These are phyloP conservation scores for Neogale vison DNA, from an alignment of 2,113 vertebrate species.

Conservation along the genomic window DNA sequence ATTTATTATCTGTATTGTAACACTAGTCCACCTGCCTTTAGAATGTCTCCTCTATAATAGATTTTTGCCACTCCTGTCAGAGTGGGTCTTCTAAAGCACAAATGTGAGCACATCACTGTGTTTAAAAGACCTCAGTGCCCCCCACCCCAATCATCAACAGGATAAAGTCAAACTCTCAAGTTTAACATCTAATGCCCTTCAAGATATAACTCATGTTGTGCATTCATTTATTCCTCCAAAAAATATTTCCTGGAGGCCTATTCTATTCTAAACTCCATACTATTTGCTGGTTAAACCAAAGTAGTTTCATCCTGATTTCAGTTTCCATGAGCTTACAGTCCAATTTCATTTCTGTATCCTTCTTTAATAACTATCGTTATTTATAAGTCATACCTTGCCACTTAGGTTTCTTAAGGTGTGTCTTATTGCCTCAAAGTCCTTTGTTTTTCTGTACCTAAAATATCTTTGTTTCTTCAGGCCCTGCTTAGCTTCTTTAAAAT, in stretches of 20 bases:
- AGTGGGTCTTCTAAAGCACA: neutral
- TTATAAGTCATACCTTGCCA: neutral
- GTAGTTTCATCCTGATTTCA: neutral
- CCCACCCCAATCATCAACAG: neutral
- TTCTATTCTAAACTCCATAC: neutral
- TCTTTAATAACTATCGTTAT: neutral
- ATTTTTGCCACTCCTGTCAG: neutral
- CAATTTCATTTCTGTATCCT: neutral
- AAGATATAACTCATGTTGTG: neutral
- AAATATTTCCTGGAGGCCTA: neutral
- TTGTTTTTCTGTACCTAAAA: constrained; percentile 16
- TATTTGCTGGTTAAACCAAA: neutral
- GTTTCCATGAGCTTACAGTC: neutral
- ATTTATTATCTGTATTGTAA: neutral
- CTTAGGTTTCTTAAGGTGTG: neutral
- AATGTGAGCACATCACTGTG: neutral
- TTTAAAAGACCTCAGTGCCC: neutral
- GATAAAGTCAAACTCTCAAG: neutral
- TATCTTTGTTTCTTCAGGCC: neutral
- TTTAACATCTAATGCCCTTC: neutral
- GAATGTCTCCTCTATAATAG: neutral
- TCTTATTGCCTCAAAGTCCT: neutral
- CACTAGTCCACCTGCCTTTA: neutral
- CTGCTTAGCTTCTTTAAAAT: neutral
- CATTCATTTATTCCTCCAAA: neutral